Conservation (phyloP, 2,797 vertebrate genomes). For the Sebastiscus albofasciatus region DNA sequence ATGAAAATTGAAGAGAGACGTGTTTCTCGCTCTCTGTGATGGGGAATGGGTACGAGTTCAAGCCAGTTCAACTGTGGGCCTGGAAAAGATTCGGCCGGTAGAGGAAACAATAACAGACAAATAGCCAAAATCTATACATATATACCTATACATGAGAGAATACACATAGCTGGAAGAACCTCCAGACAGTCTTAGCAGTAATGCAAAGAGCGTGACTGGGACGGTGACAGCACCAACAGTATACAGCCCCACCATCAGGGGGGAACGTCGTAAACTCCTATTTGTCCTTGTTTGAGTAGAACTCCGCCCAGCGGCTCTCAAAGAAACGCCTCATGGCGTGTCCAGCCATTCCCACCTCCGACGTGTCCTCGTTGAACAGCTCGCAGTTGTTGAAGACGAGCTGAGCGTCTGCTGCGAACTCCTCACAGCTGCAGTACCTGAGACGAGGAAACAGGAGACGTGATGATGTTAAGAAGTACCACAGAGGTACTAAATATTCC, state of each 20-base stretch:
- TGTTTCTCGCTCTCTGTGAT: constrained; percentile 28
- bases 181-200: constrained; percentile 79
- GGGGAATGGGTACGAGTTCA: constrained; percentile 62
- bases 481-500: neutral
- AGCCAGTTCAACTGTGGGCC: constrained; percentile 61
- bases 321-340: constrained; percentile 93
- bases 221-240: constrained; percentile 69
- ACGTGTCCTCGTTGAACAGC: constrained; percentile 96
- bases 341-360: constrained; percentile 92
- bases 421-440: constrained; percentile 93
- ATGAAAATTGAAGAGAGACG: constrained; percentile 14
- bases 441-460: neutral
- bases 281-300: constrained; percentile 90
- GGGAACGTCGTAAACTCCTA: constrained; percentile 60
- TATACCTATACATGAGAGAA: constrained; percentile 80
- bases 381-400: constrained; percentile 96
- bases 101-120: constrained; percentile 75
- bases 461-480: neutral
- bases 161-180: constrained; percentile 66
- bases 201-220: constrained; percentile 58
- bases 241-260: constrained; percentile 55
- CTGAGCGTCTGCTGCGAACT: constrained; percentile 92
- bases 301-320: constrained; percentile 95
- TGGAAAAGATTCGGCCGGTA: constrained; percentile 61
- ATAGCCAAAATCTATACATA: constrained; percentile 85